Conservation (phyloP, 2,113 vertebrate genomes). For the Arvicanthis niloticus region DNA sequence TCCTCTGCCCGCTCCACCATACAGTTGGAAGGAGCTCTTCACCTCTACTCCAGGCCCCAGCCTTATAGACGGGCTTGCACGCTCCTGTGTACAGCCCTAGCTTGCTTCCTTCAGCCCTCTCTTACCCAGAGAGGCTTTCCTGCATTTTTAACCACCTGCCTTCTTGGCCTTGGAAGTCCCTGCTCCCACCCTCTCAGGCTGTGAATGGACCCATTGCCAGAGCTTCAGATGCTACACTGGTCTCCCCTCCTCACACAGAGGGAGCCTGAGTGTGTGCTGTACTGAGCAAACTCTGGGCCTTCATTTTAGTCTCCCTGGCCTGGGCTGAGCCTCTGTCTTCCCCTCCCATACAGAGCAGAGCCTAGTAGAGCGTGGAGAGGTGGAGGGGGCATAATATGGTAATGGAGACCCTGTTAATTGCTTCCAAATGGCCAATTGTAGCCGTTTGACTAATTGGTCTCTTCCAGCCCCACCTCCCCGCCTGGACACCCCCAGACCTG, state of each 20-base stretch:
- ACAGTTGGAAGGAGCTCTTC: not conserved
- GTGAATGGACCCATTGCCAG: too few species aligned
- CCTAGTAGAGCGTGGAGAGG: conserved; percentile 29
- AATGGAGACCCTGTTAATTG: conserved; percentile 63
- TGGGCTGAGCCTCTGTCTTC: not conserved
- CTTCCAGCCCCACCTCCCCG: conserved; percentile 29
- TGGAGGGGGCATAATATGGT: not conserved
- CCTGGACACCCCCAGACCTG: conserved; percentile 24
- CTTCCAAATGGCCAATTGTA: conserved; percentile 74
- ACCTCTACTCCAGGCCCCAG: not conserved
- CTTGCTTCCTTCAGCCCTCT: not conserved
- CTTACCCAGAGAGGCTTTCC: not conserved
- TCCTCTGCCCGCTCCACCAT: too few species aligned
- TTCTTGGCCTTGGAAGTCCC: not conserved
- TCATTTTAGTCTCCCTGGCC: not conserved
- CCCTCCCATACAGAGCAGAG: not conserved
- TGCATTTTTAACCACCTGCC: accelerated
- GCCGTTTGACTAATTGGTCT: conserved; percentile 67
- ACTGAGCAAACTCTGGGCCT: not conserved
- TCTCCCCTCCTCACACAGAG: not conserved
- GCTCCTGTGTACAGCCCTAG: not conserved
- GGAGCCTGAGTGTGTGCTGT: not conserved
- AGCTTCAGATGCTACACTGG: not conserved
- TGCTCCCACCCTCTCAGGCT: accelerated
- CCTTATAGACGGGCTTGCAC: accelerated